phyloP scores from a whole-genome alignment of 2,113 vertebrate genomes.

The Microtus oregoni region DNA sequence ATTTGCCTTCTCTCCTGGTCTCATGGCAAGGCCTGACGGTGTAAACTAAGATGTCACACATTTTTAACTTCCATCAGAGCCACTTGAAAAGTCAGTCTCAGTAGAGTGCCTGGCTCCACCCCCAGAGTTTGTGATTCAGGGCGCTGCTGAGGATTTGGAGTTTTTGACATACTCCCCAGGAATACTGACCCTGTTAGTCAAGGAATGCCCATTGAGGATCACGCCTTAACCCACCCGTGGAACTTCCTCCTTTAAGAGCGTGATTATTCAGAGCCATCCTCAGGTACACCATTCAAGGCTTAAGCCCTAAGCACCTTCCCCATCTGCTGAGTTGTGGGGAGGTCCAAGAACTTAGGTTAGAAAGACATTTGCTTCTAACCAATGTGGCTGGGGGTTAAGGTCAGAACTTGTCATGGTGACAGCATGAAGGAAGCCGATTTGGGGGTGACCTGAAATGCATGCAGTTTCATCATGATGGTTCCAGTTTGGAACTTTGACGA shows the following conservation, averaged over 20 bases:
- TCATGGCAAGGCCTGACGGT: neutral
- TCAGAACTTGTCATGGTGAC: neutral
- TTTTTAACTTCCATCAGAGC: neutral
- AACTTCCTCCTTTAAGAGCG: neutral
- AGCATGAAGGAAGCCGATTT: neutral
- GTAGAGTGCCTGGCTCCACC: neutral
- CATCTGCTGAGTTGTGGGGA: neutral
- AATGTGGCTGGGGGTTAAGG: too few species aligned
- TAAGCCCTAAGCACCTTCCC: neutral
- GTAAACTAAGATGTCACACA: neutral
- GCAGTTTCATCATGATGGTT: neutral
- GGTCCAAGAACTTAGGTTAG: neutral
- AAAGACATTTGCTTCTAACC: neutral
- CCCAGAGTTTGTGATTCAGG: neutral
- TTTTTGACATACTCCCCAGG: neutral
- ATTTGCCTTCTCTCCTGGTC: neutral
- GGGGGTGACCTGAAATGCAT: neutral
- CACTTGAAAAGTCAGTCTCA: neutral
- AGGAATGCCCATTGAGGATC: neutral
- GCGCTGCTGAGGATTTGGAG: too few species aligned
- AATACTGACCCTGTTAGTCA: neutral
- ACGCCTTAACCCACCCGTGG: neutral
- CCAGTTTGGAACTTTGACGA: neutral
- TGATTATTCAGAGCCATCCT: too few species aligned
- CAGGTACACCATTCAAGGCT: neutral